These are phyloP conservation scores for Sebastes elongatus DNA, from an alignment of 2,797 vertebrate genomes.

Conservation along the genomic window DNA sequence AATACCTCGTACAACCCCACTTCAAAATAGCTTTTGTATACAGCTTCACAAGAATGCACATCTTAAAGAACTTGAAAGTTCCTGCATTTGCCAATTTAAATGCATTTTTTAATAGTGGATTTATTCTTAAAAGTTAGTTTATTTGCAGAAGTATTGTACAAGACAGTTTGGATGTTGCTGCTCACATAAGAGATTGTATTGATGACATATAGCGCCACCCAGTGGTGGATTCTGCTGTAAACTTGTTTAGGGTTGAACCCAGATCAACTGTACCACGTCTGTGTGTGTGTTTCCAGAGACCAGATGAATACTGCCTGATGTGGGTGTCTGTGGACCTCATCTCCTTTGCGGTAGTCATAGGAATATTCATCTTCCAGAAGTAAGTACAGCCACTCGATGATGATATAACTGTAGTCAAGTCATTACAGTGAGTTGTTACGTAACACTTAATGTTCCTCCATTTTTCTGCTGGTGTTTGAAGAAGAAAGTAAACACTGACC, in stretches of 20 bases:
- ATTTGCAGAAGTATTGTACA: neutral
- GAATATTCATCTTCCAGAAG: constrained; percentile 97
- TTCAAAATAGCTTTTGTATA: too few species aligned
- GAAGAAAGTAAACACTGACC: neutral
- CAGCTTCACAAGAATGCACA: too few species aligned
- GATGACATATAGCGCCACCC: constrained; percentile 45
- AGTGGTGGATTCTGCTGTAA: constrained; percentile 37
- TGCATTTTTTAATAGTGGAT: neutral
- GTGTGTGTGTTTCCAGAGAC: constrained; percentile 83
- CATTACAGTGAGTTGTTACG: neutral
- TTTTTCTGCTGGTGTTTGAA: neutral
- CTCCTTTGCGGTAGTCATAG: constrained; percentile 91
- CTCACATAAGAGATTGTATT: neutral
- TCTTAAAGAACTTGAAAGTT: too few species aligned
- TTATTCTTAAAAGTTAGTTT: neutral
- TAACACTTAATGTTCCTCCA: neutral
- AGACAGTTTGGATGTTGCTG: neutral
- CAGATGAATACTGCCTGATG: constrained; percentile 90
- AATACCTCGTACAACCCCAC: too few species aligned
- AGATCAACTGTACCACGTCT: too few species aligned
- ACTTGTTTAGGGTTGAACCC: neutral
- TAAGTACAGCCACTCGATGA: constrained; percentile 80
- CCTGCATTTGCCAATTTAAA: neutral
- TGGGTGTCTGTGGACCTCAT: constrained; percentile 94
- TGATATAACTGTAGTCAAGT: neutral